A percentile compares a stretch with the other conserved stretches of the same genome.
Evolutionary conservation across 2,888 invertebrate species (phyloP).

Genomic region (Oscheius onirici): DNA sequence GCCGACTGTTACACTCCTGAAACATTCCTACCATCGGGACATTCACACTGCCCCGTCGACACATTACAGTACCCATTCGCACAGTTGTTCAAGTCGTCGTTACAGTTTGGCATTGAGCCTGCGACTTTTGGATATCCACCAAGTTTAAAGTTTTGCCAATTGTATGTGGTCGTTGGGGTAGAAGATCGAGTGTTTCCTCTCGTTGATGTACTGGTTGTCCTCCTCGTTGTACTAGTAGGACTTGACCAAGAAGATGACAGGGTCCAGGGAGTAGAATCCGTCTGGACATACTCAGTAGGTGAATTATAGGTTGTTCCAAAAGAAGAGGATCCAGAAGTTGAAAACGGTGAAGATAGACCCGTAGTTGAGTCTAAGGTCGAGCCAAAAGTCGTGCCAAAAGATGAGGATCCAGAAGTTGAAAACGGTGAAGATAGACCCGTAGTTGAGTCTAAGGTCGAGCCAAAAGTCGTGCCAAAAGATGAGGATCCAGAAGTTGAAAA

Average conservation of each 20-base stretch:
- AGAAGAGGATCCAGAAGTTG: neutral
- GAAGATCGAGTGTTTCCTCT: neutral
- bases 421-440: too few relatives aligned
- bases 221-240: too few relatives aligned
- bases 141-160: too few relatives aligned
- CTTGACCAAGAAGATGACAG: too few relatives aligned
- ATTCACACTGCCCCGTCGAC: neutral
- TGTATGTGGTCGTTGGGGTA: neutral
- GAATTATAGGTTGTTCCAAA: neutral
- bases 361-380: too few relatives aligned
- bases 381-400: neutral
- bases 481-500: neutral
- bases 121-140: too few relatives aligned
- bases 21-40: neutral
- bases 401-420: neutral
- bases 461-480: neutral
- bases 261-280: too few relatives aligned
- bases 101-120: too few relatives aligned
- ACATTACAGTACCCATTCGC: neutral
- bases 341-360: too few relatives aligned
- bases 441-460: neutral
- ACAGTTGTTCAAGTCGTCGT: neutral
- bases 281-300: too few relatives aligned
- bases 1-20: too few relatives aligned
- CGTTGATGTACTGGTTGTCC: too few relatives aligned